Conservation (phyloP, 1,140 invertebrate species). For the Lucilia cuprina region DNA sequence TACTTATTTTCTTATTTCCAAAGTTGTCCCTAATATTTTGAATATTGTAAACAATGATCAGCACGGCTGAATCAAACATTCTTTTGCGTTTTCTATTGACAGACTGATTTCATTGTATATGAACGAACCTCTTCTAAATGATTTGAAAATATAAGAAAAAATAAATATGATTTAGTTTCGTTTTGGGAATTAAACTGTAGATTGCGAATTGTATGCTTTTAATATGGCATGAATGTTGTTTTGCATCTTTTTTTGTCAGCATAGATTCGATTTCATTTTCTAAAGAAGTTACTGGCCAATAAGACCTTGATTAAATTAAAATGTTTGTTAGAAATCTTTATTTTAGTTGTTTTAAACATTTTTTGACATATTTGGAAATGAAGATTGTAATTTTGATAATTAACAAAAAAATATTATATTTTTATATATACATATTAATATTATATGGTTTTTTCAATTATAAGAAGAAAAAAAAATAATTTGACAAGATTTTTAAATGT, state of each 20-base stretch:
- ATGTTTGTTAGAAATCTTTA: not conserved
- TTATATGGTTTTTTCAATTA: not conserved
- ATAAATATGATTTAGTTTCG: not conserved
- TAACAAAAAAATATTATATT: not conserved
- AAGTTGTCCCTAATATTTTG: too few species aligned
- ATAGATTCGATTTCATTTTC: not conserved
- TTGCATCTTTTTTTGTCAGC: not conserved
- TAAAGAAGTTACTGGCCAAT: not conserved
- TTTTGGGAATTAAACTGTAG: not conserved
- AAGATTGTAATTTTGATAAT: not conserved
- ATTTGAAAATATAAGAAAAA: not conserved
- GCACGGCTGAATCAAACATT: too few species aligned
- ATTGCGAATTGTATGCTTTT: not conserved
- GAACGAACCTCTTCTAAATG: not conserved
- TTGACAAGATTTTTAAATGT: too few species aligned
- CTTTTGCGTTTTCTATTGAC: too few species aligned
- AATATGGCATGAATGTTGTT: too few species aligned
- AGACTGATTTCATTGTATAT: too few species aligned
- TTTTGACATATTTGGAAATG: not conserved
- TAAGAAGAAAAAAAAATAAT: too few species aligned
- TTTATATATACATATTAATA: too few species aligned
- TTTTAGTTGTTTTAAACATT: not conserved
- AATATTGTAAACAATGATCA: too few species aligned
- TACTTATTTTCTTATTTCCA: too few species aligned
- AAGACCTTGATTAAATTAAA: not conserved